Percentiles rank a stretch among this genome's conserved stretches.
Conservation (phyloP, 2,888 invertebrate species). For the Ramazzottius varieornatus region DNA sequence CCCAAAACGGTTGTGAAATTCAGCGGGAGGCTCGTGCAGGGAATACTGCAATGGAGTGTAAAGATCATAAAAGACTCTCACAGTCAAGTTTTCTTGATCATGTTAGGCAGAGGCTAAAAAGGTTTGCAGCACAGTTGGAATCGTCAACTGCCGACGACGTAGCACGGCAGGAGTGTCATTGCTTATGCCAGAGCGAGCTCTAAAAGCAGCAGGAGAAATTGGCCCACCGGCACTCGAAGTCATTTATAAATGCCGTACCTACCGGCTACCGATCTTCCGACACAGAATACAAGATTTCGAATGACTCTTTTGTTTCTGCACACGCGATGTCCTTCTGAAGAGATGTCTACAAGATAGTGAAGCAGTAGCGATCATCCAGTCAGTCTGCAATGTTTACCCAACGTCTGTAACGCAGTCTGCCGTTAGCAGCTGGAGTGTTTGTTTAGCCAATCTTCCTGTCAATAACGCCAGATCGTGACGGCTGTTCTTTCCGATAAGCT, state of each 20-base stretch:
- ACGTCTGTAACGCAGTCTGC: neutral
- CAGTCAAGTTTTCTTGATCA: no score
- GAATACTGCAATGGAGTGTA: no score
- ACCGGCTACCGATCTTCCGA: no score
- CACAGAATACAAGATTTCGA: no score
- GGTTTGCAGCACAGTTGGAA: neutral
- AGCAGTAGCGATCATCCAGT: neutral
- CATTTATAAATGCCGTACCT: no score
- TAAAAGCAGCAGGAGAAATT: neutral
- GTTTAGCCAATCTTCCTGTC: neutral
- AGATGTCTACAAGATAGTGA: no score
- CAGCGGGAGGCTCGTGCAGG: neutral
- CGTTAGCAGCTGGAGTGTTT: neutral
- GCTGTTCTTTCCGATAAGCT: neutral
- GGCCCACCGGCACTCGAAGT: neutral
- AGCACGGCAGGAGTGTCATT: neutral
- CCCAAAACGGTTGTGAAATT: slow-evolving; percentile 3
- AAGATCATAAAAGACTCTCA: no score
- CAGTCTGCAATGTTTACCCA: neutral
- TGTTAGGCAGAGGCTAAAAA: neutral
- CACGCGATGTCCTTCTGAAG: no score
- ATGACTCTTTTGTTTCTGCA: no score
- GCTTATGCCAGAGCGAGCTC: neutral
- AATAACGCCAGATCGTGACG: neutral
- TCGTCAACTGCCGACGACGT: neutral